Evolutionary conservation across 2,888 invertebrate species (phyloP).

Genomic region (Drosophila barbarae): DNA sequence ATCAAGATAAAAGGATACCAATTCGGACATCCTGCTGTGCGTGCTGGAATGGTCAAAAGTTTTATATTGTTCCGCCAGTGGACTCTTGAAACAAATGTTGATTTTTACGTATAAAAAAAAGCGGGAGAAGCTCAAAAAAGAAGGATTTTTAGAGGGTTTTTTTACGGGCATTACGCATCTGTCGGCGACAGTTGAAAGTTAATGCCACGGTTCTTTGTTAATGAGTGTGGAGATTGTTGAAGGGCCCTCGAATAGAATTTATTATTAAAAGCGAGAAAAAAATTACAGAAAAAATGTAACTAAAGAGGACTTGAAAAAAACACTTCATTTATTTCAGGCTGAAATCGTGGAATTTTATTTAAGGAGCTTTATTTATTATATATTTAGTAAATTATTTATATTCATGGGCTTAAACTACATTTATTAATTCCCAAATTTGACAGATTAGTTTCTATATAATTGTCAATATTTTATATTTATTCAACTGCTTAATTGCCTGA

Average conservation of each 20-base stretch:
- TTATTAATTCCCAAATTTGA: background rate
- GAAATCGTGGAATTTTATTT: background rate
- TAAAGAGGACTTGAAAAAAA: background rate
- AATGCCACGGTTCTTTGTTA: constrained; percentile 13
- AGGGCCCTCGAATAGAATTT: constrained; percentile 4
- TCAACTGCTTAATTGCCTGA: background rate
- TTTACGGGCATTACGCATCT: constrained; percentile 17
- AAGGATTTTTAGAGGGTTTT: constrained; percentile 25
- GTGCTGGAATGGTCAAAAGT: constrained; percentile 51
- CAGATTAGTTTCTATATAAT: background rate
- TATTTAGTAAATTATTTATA: background rate
- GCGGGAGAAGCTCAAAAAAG: constrained; percentile 3
- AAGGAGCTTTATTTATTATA: background rate
- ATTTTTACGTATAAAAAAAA: constrained; percentile 47
- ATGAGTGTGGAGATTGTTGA: constrained; percentile 28
- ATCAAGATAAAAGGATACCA: constrained; percentile 26
- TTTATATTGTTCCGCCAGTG: constrained; percentile 48
- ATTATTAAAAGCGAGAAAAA: constrained; percentile 2
- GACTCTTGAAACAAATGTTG: constrained; percentile 49
- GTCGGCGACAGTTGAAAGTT: constrained; percentile 27
- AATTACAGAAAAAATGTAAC: background rate
- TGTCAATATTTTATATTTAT: background rate
- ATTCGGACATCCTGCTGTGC: constrained; percentile 46
- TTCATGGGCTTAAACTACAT: background rate
- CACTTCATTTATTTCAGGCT: background rate